Percentiles rank a stretch among this genome's conserved stretches.
Conservation (phyloP, 2,797 vertebrate species). For the Oreochromis grahami region DNA sequence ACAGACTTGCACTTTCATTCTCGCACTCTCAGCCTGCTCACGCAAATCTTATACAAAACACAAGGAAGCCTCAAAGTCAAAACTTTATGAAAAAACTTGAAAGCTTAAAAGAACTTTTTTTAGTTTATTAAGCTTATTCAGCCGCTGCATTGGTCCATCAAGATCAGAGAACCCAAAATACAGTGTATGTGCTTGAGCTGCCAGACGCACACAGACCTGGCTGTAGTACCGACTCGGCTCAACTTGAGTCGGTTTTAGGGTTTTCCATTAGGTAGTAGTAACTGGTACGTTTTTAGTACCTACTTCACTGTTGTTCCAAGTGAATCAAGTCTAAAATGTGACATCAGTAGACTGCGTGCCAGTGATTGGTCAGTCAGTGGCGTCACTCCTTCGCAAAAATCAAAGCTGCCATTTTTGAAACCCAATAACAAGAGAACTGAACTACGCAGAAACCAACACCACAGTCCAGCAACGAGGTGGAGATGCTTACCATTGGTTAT, state of each 20-base stretch:
- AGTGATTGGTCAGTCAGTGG: not conserved
- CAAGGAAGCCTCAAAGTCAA: not conserved
- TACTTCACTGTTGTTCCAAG: not conserved
- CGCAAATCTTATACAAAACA: not conserved
- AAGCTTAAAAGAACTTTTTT: not conserved
- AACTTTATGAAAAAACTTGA: too few species aligned
- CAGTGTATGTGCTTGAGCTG: too few species aligned
- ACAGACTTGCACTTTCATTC: not conserved
- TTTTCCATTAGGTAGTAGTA: not conserved
- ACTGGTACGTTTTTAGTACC: not conserved
- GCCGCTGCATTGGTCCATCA: not conserved
- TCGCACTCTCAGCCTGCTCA: fast-evolving
- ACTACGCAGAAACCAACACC: not conserved
- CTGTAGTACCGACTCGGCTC: too few species aligned
- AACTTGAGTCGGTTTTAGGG: too few species aligned
- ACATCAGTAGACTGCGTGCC: not conserved
- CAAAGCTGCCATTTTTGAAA: not conserved
- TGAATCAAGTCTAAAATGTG: fast-evolving
- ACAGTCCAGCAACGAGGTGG: not conserved
- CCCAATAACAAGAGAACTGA: not conserved
- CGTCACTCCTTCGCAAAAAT: not conserved
- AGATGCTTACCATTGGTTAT: not conserved
- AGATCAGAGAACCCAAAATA: too few species aligned
- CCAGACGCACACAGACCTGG: too few species aligned
- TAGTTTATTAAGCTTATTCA: too few species aligned